Percentiles rank a stretch among this genome's conserved stretches.
Conservation (phyloP, 2,113 vertebrate genomes). For the Thomomys bottae region DNA sequence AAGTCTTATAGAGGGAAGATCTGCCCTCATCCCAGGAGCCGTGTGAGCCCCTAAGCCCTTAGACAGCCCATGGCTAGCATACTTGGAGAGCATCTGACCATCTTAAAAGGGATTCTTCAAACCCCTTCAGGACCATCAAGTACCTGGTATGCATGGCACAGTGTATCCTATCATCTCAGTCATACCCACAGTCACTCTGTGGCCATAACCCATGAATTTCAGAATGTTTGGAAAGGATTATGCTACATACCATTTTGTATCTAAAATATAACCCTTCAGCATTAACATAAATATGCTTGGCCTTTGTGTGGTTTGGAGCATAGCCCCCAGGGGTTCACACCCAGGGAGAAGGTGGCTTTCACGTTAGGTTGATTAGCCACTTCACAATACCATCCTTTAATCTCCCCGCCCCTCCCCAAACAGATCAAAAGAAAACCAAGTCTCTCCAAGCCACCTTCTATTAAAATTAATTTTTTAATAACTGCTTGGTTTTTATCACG, state of each 20-base stretch:
- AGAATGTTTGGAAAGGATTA: not conserved
- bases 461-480: constrained; percentile 83
- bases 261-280: no score
- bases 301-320: constrained; percentile 56
- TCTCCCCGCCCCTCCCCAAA: not conserved
- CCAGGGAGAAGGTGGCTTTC: constrained; percentile 52
- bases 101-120: not conserved
- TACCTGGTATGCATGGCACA: not conserved
- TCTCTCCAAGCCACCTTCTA: constrained; percentile 71
- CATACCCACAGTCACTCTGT: not conserved
- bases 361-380: constrained; percentile 30
- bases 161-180: not conserved
- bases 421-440: constrained; percentile 65
- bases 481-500: constrained; percentile 78
- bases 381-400: constrained; percentile 17
- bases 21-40: not conserved
- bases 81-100: accelerated
- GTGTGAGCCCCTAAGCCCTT: not conserved
- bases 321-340: constrained; percentile 23
- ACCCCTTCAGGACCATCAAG: not conserved
- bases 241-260: no score
- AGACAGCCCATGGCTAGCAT: not conserved
- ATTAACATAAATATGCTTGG: constrained; percentile 17
- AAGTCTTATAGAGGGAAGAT: not conserved
- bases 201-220: not conserved